phyloP scores from a whole-genome alignment of 2,113 vertebrate genomes.

The Apodemus speciosus region DNA sequence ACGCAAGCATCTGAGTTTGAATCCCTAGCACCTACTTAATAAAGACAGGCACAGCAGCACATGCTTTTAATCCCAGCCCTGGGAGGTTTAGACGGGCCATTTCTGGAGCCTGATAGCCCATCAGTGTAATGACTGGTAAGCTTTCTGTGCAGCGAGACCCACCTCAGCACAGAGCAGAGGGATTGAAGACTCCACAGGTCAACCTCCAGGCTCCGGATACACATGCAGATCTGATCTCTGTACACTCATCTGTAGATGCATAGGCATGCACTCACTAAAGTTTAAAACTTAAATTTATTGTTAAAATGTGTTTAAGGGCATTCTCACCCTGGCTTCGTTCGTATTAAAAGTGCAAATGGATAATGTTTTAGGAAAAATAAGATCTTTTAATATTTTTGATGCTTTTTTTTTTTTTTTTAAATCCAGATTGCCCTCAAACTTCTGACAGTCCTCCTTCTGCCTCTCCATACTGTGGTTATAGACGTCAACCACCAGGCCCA shows the following conservation, averaged over 20 bases:
- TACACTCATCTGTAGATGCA: neutral
- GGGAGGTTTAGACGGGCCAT: too few relatives aligned
- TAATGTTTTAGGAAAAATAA: constrained; percentile 53
- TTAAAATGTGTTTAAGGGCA: neutral
- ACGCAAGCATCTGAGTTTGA: neutral
- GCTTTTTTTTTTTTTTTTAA: neutral
- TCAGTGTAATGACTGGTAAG: neutral
- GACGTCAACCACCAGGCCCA: neutral
- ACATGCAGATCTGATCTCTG: neutral
- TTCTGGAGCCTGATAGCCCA: neutral
- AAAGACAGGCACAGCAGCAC: neutral
- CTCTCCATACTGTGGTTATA: neutral
- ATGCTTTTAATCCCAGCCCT: neutral
- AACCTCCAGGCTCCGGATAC: neutral
- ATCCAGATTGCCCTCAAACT: neutral
- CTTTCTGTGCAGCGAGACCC: neutral
- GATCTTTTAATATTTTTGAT: neutral
- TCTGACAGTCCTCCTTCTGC: neutral
- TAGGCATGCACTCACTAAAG: neutral
- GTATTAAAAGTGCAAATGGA: neutral
- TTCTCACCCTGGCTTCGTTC: neutral
- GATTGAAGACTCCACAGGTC: neutral
- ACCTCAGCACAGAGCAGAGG: neutral
- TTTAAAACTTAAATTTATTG: neutral
- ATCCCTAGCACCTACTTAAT: neutral